Conservation (phyloP, 2,888 invertebrate genomes). For the Ophion slaviceki region DNA sequence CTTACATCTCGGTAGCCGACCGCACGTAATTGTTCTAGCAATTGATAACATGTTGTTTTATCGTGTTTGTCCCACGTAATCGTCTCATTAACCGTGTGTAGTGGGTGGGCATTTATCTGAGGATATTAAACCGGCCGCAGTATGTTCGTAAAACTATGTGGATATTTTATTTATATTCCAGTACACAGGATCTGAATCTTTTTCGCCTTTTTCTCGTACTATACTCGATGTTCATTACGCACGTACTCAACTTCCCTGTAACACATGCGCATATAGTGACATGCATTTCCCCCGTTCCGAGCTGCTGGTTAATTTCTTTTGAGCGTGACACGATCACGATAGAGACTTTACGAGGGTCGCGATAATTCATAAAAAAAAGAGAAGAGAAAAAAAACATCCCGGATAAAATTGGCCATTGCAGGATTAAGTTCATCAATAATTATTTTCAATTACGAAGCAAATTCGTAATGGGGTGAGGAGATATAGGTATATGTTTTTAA, state of each 20-base stretch:
- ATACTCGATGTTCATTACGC: slow-evolving; percentile 2
- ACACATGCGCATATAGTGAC: neutral
- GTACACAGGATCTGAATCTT: neutral
- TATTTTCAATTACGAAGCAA: neutral
- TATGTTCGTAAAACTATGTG: slow-evolving; percentile 14
- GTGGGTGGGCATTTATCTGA: slow-evolving; percentile 31
- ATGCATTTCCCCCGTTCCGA: neutral
- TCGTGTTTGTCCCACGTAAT: too few species aligned
- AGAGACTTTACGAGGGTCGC: neutral
- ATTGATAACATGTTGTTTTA: too few species aligned
- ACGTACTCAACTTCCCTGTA: neutral
- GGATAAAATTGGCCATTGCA: neutral
- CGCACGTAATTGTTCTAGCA: too few species aligned
- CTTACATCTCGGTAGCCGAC: too few species aligned
- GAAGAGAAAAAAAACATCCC: neutral
- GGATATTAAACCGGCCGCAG: slow-evolving; percentile 63
- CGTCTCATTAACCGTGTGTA: too few species aligned
- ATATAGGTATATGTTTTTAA: too few species aligned
- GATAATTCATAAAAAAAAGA: neutral
- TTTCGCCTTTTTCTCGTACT: slow-evolving; percentile 7
- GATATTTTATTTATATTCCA: neutral
- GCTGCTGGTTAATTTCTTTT: neutral
- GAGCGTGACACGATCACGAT: neutral
- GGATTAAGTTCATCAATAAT: neutral
- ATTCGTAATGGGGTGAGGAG: neutral